Evolutionary conservation across 35 echinoderm and acorn worm genomes (phyloP).

Genomic region (Eucidaris tribuloides): DNA sequence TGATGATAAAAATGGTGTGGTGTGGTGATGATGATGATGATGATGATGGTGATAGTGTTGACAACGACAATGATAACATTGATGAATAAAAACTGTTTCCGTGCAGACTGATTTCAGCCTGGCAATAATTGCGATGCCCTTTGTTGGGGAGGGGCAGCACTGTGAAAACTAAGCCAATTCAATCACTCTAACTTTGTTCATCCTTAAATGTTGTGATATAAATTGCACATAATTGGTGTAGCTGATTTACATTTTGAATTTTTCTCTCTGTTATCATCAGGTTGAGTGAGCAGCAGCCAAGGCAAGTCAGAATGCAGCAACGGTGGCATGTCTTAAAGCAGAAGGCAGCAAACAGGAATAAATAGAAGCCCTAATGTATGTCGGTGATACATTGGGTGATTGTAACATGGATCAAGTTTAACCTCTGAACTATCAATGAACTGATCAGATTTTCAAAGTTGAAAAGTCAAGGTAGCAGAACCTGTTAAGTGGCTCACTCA

Average conservation of each 20-base stretch:
- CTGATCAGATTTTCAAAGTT: no score
- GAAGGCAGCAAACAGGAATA: slow-evolving; percentile 12
- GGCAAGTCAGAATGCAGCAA: slow-evolving; percentile 44
- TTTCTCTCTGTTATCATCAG: background rate
- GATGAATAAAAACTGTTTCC: background rate
- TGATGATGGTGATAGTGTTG: no score
- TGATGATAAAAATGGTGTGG: no score
- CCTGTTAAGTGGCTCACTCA: no score
- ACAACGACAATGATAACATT: no score
- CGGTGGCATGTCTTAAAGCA: slow-evolving; percentile 34
- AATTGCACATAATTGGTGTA: background rate
- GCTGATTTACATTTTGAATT: background rate
- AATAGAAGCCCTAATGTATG: no score
- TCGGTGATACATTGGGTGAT: no score
- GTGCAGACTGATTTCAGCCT: background rate
- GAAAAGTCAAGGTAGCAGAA: no score
- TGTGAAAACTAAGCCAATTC: background rate
- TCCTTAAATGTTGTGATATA: background rate
- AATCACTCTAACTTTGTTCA: background rate
- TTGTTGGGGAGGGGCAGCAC: background rate
- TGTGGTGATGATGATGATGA: no score
- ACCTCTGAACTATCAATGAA: no score
- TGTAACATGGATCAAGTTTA: no score
- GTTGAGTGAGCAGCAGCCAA: slow-evolving; percentile 38
- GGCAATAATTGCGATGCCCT: background rate